phyloP scores from a whole-genome alignment of 2,888 invertebrate genomes.

The Drosophila hamatofila region DNA sequence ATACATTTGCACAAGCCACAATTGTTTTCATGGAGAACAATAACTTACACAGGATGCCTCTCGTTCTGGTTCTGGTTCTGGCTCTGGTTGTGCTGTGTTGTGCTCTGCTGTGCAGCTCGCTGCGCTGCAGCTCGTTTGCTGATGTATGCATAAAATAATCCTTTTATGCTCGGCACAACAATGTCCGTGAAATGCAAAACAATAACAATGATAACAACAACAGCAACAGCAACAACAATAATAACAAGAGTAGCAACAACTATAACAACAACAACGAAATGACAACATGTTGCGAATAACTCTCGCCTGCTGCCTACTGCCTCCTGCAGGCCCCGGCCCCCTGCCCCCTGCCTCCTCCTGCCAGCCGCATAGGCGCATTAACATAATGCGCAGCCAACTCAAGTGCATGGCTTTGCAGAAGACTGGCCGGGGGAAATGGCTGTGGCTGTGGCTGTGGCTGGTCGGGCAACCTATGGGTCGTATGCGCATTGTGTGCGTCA shows the following conservation, averaged over 20 bases:
- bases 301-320: conserved; percentile 17
- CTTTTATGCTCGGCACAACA: conserved; percentile 80
- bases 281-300: conserved; percentile 56
- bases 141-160: conserved; percentile 82
- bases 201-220: conserved; percentile 74
- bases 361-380: conserved; percentile 68
- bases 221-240: conserved; percentile 37
- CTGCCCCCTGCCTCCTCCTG: neutral
- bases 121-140: conserved; percentile 57
- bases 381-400: conserved; percentile 80
- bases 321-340: conserved; percentile 3
- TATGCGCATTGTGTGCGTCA: conserved; percentile 69
- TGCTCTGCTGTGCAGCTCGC: conserved; percentile 28
- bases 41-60: conserved; percentile 79
- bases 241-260: conserved; percentile 26
- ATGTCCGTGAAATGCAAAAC: conserved; percentile 83
- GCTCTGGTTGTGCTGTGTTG: conserved; percentile 30
- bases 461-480: conserved; percentile 55
- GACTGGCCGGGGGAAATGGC: neutral
- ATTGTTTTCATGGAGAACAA: conserved; percentile 79
- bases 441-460: neutral
- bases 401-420: conserved; percentile 50
- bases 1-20: conserved; percentile 68
- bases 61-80: conserved; percentile 53
- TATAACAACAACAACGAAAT: conserved; percentile 46